Evolutionary conservation across 2,888 invertebrate genomes (phyloP).

Genomic region (Brachylomia viminalis): DNA sequence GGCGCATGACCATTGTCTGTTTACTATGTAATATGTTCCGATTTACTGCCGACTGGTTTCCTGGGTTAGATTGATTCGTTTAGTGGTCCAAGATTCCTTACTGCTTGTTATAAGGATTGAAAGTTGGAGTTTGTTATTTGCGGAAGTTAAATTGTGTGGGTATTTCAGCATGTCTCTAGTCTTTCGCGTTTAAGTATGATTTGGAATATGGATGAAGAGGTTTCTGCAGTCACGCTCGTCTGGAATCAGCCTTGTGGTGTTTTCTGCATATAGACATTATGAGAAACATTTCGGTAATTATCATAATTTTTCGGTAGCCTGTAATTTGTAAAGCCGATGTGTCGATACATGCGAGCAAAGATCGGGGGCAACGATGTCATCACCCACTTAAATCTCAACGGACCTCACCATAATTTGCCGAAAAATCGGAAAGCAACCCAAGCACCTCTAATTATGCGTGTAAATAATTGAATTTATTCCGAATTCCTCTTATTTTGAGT

Average conservation of each 20-base stretch:
- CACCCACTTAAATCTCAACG: constrained; percentile 52
- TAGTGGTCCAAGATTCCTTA: constrained; percentile 16
- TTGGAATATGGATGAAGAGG: background rate
- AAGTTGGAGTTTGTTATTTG: constrained; percentile 20
- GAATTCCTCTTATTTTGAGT: constrained; percentile 58
- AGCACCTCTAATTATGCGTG: constrained; percentile 49
- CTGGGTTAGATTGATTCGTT: constrained; percentile 51
- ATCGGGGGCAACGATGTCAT: constrained; percentile 32
- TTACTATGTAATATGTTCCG: constrained; percentile 47
- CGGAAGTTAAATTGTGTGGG: background rate
- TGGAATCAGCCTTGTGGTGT: background rate
- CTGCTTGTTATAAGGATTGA: constrained; percentile 26
- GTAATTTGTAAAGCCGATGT: constrained; percentile 24
- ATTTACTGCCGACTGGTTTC: constrained; percentile 38
- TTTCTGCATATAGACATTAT: constrained; percentile 36
- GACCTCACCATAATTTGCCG: constrained; percentile 32
- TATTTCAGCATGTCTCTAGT: background rate
- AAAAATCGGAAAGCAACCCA: constrained; percentile 38
- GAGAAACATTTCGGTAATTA: constrained; percentile 32
- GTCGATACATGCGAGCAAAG: constrained; percentile 11
- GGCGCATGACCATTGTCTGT: constrained; percentile 40
- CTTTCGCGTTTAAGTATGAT: background rate
- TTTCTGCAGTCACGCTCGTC: background rate
- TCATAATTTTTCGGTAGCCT: constrained; percentile 21
- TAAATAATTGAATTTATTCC: constrained; percentile 62